Evolutionary conservation across 2,797 vertebrate species (phyloP).

Genomic region (Eulemur rubriventer): DNA sequence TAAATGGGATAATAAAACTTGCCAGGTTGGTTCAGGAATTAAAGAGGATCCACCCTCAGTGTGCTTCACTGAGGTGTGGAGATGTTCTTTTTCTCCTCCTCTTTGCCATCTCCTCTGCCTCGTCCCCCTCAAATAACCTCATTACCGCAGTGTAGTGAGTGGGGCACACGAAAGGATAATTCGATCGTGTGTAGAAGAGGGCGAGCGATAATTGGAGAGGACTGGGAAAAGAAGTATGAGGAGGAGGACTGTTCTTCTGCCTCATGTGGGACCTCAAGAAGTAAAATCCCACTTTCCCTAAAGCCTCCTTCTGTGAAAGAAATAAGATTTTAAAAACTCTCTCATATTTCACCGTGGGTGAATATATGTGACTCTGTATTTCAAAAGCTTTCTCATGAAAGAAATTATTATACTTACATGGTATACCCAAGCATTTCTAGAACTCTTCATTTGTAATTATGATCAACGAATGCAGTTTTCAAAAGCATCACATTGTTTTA

Average conservation of each 20-base stretch:
- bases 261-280: not conserved
- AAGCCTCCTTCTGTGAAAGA: not conserved
- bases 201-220: not conserved
- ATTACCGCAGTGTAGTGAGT: too few relatives aligned
- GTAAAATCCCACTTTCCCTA: not conserved
- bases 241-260: not conserved
- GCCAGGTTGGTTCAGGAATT: too few relatives aligned
- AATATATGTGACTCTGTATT: conserved; percentile 16
- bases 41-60: not conserved
- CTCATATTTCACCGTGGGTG: not conserved
- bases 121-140: not conserved
- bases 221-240: not conserved
- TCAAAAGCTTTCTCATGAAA: conserved; percentile 31
- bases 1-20: not conserved
- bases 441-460: conserved; percentile 45
- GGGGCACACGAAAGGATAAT: not conserved
- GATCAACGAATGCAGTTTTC: not conserved
- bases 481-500: conserved; percentile 68
- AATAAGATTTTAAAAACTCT: not conserved
- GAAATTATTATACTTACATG: not conserved
- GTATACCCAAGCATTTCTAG: not conserved
- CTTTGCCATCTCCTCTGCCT: not conserved
- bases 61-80: not conserved
- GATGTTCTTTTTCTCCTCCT: not conserved
- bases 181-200: not conserved